Evolutionary conservation across 2,113 vertebrate species (phyloP).

Genomic region (Daphoenositta chrysoptera): DNA sequence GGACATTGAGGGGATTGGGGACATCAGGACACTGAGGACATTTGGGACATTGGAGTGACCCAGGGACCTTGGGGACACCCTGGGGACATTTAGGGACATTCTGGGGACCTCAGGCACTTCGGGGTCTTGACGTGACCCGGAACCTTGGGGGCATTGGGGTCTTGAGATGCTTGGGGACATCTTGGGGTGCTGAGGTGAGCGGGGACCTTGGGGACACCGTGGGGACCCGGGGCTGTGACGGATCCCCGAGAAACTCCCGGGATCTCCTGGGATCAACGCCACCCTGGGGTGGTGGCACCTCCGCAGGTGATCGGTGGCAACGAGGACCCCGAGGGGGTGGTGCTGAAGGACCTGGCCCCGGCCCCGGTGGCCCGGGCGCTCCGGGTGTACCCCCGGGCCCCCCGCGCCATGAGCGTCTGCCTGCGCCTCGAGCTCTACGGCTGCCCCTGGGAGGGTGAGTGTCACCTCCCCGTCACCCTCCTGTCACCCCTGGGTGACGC

Average conservation of each 20-base stretch:
- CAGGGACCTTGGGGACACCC: too few species aligned
- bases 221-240: accelerated
- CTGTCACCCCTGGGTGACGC: not conserved
- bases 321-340: slow-evolving; percentile 87
- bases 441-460: slow-evolving; percentile 88
- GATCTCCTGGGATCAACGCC: too few species aligned
- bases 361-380: slow-evolving; percentile 86
- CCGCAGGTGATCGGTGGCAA: slow-evolving; percentile 88
- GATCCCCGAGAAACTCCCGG: too few species aligned
- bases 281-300: not conserved
- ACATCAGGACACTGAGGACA: too few species aligned
- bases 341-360: slow-evolving; percentile 90
- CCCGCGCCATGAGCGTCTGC: slow-evolving; percentile 94
- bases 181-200: not conserved
- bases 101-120: too few species aligned
- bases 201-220: too few species aligned
- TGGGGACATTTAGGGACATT: not conserved
- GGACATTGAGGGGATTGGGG: not conserved
- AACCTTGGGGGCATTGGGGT: too few species aligned
- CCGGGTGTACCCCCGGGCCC: slow-evolving; percentile 87
- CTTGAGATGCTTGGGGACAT: not conserved
- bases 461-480: not conserved
- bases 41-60: too few species aligned
- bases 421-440: slow-evolving; percentile 93
- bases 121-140: not conserved